Evolutionary conservation across 2,113 vertebrate species (phyloP), one percentile per base, ranked within the genome.

Genomic region (Misgurnus mizolepis): DNA sequence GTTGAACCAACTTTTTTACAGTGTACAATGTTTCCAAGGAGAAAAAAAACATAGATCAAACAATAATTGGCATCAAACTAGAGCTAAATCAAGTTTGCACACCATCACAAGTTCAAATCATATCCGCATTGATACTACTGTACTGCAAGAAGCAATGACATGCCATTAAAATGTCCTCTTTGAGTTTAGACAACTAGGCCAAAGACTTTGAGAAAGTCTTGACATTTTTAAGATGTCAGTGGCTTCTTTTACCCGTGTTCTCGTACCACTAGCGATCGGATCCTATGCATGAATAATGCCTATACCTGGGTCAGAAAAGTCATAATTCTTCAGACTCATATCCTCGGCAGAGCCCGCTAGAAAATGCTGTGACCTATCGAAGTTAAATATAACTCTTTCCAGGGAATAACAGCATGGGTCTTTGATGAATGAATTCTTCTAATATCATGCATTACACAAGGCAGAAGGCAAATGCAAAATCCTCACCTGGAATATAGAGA

Each of bases 381-480:
- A 78, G 78, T 83, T 86, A 83, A 86, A 85, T 85, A 84, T 84
- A 85, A 76, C 82, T 72, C 76, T 45, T 50, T 53, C 75, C 56
- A 15, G 82, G 79, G 80, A 83, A 83, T 75, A 79, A 76, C 77
- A 79, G 22, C 10, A 50, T 8, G 41, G 68, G 55, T 68, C 43
- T 62, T 60, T 72, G 80, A 85, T 66, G 69, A 73, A 84, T 76
- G 77, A 73, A 82, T 80, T 83, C 15, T 67, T 12, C 73, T 71
- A 56, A 74, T 79, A 66, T 80, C 61, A 81, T 85, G 70, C 67
- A 85, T 86, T 82, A 84, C 74, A 72, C 41, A 68, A 79, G 75
- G 45, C 6, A 68, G 49, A 85, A 80, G 72, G 47, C 49, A 45
- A 79, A 83, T n/a, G 58, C 49, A 53, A 75, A 58, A 47, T 27